Percentiles rank a stretch among this genome's conserved stretches.
These are phyloP conservation scores for Orgyia antiqua DNA, from an alignment of 2,888 invertebrate species.

Conservation along the genomic window DNA sequence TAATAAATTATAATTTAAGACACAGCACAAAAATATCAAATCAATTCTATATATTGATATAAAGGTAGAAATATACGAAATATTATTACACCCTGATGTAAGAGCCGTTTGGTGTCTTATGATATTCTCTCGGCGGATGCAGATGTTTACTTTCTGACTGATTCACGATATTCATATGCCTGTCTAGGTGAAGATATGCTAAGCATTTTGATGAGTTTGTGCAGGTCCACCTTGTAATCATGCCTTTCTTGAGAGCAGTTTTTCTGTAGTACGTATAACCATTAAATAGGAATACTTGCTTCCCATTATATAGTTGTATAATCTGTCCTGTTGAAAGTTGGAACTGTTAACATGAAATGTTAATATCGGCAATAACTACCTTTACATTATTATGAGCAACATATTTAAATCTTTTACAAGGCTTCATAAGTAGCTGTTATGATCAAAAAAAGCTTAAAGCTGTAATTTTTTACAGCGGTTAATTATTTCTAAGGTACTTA, in stretches of 20 bases:
- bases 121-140: slow-evolving; percentile 19
- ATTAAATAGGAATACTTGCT: slow-evolving; percentile 18
- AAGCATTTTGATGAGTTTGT: slow-evolving; percentile 18
- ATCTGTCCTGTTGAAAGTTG: slow-evolving; percentile 14
- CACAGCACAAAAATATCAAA: too few relatives aligned
- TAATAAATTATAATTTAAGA: too few relatives aligned
- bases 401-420: too few relatives aligned
- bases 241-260: slow-evolving; percentile 15
- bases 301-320: slow-evolving; percentile 23
- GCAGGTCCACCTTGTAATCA: slow-evolving; percentile 27
- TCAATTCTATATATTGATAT: too few relatives aligned
- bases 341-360: neutral
- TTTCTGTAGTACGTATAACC: slow-evolving; percentile 35
- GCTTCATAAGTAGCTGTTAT: too few relatives aligned
- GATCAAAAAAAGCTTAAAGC: too few relatives aligned
- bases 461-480: too few relatives aligned
- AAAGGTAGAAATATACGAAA: slow-evolving; percentile 9
- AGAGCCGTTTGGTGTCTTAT: slow-evolving; percentile 16
- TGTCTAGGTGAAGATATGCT: slow-evolving; percentile 17
- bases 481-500: too few relatives aligned
- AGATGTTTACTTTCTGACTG: slow-evolving; percentile 16
- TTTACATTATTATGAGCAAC: too few relatives aligned
- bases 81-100: slow-evolving; percentile 13
- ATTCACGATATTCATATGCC: slow-evolving; percentile 10
- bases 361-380: too few relatives aligned